Evolutionary conservation across 2,888 invertebrate genomes (phyloP).

Genomic region (Panzeria rudis): DNA sequence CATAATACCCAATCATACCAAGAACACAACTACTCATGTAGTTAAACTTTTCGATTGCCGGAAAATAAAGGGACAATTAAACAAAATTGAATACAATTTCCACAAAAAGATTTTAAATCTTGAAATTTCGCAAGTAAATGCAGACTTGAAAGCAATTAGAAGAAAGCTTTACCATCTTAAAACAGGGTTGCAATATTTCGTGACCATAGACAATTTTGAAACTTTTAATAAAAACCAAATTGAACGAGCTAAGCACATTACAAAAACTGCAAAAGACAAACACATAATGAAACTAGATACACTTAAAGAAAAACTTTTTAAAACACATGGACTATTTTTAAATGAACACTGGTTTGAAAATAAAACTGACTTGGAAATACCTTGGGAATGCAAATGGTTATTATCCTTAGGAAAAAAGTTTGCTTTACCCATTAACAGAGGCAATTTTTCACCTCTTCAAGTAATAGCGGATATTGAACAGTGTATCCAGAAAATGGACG

Average conservation of each 20-base stretch:
- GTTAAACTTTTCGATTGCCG: background rate
- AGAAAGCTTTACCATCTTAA: background rate
- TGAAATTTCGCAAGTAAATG: background rate
- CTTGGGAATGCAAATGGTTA: too few relatives aligned
- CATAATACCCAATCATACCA: too few relatives aligned
- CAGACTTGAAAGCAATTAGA: background rate
- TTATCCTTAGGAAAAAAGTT: too few relatives aligned
- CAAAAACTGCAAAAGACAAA: background rate
- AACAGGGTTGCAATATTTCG: background rate
- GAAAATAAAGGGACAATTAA: background rate
- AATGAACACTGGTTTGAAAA: background rate
- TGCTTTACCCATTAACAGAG: too few relatives aligned
- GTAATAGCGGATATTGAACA: background rate
- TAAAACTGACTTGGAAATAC: background rate
- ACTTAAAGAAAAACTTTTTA: background rate
- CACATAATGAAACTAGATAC: background rate
- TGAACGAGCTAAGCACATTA: background rate
- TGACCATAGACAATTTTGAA: background rate
- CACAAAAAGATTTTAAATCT: background rate
- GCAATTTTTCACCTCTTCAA: too few relatives aligned
- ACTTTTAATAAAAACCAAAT: background rate
- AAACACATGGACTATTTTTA: background rate
- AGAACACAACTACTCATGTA: background rate
- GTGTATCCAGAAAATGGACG: background rate
- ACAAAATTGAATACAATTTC: background rate